These are phyloP conservation scores for Oncorhynchus gorbuscha DNA, from an alignment of 2,113 vertebrate species.

Conservation along the genomic window DNA sequence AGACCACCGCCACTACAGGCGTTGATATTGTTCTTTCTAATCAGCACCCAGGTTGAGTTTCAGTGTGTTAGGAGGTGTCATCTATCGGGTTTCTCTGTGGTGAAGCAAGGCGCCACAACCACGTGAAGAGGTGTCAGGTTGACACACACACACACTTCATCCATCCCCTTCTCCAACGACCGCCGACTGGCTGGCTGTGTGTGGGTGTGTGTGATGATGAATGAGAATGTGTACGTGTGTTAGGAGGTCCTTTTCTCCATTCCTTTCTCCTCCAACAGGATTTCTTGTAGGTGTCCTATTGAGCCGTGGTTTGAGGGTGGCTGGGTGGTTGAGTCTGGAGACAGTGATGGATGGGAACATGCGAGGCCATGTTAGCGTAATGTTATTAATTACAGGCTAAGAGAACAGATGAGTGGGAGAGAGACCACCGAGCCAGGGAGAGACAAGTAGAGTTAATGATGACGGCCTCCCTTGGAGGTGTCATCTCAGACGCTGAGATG, in stretches of 20 bases:
- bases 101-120: neutral
- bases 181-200: neutral
- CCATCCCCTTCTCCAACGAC: neutral
- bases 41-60: no score
- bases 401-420: slow-evolving; percentile 41
- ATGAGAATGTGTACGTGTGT: slow-evolving; percentile 36
- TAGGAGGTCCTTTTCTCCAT: slow-evolving; percentile 13
- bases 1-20: no score
- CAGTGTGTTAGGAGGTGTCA: no score
- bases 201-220: slow-evolving; percentile 33
- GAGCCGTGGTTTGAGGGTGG: slow-evolving; percentile 10
- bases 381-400: slow-evolving; percentile 46
- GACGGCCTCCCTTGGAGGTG: neutral
- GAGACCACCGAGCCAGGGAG: slow-evolving; percentile 23
- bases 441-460: slow-evolving; percentile 19
- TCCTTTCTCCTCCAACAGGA: neutral
- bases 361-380: slow-evolving; percentile 39
- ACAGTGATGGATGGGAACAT: slow-evolving; percentile 47
- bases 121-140: no score
- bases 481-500: neutral
- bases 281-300: slow-evolving; percentile 35
- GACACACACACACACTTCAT: neutral
- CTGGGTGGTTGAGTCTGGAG: slow-evolving; percentile 9
- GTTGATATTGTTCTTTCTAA: slow-evolving; percentile 1
- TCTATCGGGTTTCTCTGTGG: slow-evolving; percentile 3